Conservation (phyloP, 2,797 vertebrate species). For the Bovichtus diacanthus region DNA sequence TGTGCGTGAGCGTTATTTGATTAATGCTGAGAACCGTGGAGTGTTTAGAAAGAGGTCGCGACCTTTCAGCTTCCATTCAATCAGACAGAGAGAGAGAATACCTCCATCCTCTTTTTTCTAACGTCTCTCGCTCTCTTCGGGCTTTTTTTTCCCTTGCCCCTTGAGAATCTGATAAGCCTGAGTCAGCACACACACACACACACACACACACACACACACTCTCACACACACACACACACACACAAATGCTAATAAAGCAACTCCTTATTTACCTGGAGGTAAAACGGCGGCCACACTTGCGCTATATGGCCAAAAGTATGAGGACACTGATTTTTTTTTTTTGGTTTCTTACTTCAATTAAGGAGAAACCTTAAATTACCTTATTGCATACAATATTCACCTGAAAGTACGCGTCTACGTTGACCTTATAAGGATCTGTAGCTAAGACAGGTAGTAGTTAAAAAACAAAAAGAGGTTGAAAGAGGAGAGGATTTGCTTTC, state of each 20-base stretch:
- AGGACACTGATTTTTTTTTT: conserved; percentile 6
- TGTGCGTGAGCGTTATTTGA: conserved; percentile 77
- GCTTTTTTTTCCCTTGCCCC: conserved; percentile 57
- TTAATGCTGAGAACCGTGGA: conserved; percentile 83
- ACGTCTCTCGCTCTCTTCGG: conserved; percentile 53
- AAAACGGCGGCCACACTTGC: conserved; percentile 29
- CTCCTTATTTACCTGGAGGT: conserved; percentile 70
- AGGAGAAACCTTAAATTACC: background rate
- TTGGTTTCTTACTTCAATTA: background rate
- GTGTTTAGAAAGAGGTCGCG: conserved; percentile 82
- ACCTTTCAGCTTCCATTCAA: conserved; percentile 85
- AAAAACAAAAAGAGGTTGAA: background rate
- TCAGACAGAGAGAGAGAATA: conserved; percentile 73
- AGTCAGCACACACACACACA: conserved; percentile 62
- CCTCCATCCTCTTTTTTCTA: conserved; percentile 53
- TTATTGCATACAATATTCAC: no score
- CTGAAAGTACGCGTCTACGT: no score
- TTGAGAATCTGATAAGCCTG: conserved; percentile 79
- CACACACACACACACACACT: conserved; percentile 44
- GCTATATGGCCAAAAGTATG: background rate
- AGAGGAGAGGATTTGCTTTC: background rate
- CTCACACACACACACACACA: conserved; percentile 50
- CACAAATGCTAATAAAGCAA: conserved; percentile 65
- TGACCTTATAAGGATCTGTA: background rate
- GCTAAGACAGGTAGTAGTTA: no score